A percentile compares a stretch with the other conserved stretches of the same genome.
phyloP scores from a whole-genome alignment of 2,888 invertebrate genomes.

The Drosophila kanekoi region DNA sequence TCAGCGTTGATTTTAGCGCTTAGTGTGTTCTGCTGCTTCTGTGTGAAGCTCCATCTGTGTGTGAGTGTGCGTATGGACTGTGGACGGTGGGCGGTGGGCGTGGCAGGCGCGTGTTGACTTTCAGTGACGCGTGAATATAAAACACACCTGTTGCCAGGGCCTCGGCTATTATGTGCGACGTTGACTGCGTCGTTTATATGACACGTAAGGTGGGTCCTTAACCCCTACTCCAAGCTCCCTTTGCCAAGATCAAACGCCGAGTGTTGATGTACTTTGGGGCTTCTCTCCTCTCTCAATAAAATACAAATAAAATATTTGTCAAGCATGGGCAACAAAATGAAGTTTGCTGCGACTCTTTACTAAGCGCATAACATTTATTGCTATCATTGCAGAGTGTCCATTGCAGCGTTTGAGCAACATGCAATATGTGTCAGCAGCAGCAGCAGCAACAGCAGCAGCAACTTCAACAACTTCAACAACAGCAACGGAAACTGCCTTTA shows the following conservation, averaged over 20 bases:
- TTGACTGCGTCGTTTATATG: conserved; percentile 44
- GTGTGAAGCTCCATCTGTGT: background rate
- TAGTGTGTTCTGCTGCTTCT: conserved; percentile 35
- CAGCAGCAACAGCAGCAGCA: conserved; percentile 2
- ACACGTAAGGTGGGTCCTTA: conserved; percentile 31
- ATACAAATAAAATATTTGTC: conserved; percentile 27
- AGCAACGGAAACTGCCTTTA: conserved; percentile 23
- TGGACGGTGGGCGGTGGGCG: conserved; percentile 15
- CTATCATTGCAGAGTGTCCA: conserved; percentile 33
- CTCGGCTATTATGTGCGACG: conserved; percentile 22
- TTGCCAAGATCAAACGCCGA: background rate
- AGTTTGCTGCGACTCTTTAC: background rate
- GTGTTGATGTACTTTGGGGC: conserved; percentile 3
- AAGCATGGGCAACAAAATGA: conserved; percentile 19
- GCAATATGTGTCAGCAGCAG: conserved; percentile 27
- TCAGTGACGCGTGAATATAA: conserved; percentile 63
- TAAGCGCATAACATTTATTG: conserved; percentile 24
- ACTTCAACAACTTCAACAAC: conserved; percentile 1
- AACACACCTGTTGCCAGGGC: conserved; percentile 73
- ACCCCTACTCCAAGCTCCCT: background rate
- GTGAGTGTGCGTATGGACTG: background rate
- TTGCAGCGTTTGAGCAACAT: conserved; percentile 6
- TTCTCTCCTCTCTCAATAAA: conserved; percentile 54
- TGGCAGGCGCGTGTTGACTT: conserved; percentile 35
- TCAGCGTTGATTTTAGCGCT: conserved; percentile 77